Percentiles rank a stretch among this genome's conserved stretches.
These are phyloP conservation scores for Hemitrygon akajei DNA, from an alignment of 2,797 vertebrate species.

Conservation along the genomic window DNA sequence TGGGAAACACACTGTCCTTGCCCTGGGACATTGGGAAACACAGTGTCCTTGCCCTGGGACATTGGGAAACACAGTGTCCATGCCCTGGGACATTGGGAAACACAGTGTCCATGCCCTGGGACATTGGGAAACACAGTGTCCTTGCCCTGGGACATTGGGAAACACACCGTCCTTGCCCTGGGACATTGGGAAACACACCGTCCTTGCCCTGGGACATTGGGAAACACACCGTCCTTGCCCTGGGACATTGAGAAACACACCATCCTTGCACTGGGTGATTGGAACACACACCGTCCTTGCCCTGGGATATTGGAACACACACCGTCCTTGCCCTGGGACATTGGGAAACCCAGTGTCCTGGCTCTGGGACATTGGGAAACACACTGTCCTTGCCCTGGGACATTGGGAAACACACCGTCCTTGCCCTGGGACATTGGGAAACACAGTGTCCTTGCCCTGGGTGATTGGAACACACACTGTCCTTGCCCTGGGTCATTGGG, in stretches of 20 bases:
- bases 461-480: background rate
- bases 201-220: background rate
- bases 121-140: background rate
- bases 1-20: background rate
- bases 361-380: no score
- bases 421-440: background rate
- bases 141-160: background rate
- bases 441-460: background rate
- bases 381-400: background rate
- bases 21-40: background rate
- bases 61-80: no score
- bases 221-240: no score
- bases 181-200: background rate
- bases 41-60: no score
- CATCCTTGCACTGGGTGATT: no score
- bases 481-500: background rate
- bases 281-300: no score
- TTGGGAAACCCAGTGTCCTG: no score
- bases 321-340: no score
- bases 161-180: background rate
- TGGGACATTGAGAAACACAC: no score
- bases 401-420: background rate
- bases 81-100: no score
- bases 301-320: no score
- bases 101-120: background rate